Conservation (phyloP, 1,140 invertebrate species). For the Trinorchestia longiramus region DNA sequence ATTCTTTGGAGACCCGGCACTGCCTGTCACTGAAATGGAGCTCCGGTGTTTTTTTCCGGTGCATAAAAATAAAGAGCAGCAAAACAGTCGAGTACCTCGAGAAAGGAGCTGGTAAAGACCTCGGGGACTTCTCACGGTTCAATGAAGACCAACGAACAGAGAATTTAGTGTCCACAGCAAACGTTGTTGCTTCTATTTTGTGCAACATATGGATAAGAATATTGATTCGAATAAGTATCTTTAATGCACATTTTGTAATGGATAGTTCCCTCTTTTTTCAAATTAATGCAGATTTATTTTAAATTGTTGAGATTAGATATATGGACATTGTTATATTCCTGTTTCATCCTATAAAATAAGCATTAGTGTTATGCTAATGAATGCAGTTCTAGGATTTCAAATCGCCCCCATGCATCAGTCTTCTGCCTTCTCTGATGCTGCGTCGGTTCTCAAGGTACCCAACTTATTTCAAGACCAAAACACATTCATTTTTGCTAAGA, state of each 20-base stretch:
- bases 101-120: neutral
- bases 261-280: neutral
- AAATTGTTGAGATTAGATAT: too few species aligned
- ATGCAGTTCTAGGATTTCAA: too few species aligned
- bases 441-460: neutral
- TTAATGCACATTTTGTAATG: neutral
- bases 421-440: neutral
- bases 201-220: neutral
- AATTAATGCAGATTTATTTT: neutral
- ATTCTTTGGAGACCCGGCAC: neutral
- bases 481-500: neutral
- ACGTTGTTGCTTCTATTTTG: neutral
- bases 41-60: neutral
- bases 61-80: neutral
- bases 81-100: neutral
- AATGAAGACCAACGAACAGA: neutral
- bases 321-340: too few species aligned
- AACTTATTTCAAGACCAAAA: neutral
- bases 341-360: too few species aligned
- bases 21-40: slow-evolving; percentile 20
- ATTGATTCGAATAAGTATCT: neutral
- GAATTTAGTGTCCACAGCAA: neutral
- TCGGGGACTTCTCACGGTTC: neutral
- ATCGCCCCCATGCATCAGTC: too few species aligned
- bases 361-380: too few species aligned